phyloP scores from a whole-genome alignment of 2,113 vertebrate species.

The Tinamus guttatus region DNA sequence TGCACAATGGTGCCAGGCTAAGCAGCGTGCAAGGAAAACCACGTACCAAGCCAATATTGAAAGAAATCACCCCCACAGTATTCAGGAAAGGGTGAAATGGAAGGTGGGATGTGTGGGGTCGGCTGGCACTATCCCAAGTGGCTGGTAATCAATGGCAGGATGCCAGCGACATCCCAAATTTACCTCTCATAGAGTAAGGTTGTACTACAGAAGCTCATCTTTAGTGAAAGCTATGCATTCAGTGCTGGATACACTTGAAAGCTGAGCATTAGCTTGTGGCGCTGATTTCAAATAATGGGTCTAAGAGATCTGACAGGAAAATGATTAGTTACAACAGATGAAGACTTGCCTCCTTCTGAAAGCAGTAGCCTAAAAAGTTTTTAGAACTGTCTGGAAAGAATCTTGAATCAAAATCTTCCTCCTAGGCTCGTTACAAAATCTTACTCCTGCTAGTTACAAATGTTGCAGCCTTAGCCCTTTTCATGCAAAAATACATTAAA shows the following conservation, averaged over 20 bases:
- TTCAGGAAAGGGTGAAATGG: neutral
- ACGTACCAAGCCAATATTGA: neutral
- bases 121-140: neutral
- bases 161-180: neutral
- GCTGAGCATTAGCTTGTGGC: neutral
- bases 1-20: neutral
- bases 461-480: neutral
- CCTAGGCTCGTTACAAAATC: neutral
- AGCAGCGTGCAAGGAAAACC: neutral
- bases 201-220: neutral
- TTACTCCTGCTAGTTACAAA: neutral
- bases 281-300: neutral
- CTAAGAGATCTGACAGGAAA: neutral
- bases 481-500: neutral
- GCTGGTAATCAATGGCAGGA: neutral
- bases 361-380: neutral
- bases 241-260: neutral
- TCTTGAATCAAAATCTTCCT: neutral
- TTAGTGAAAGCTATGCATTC: accelerated
- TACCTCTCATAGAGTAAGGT: neutral
- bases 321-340: neutral
- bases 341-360: neutral
- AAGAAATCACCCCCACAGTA: neutral
- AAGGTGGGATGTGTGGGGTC: neutral
- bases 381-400: neutral